A percentile compares a stretch with the other conserved stretches of the same genome.
Conservation (phyloP, 23 tunicate species). For the Halocynthia aurantium region DNA sequence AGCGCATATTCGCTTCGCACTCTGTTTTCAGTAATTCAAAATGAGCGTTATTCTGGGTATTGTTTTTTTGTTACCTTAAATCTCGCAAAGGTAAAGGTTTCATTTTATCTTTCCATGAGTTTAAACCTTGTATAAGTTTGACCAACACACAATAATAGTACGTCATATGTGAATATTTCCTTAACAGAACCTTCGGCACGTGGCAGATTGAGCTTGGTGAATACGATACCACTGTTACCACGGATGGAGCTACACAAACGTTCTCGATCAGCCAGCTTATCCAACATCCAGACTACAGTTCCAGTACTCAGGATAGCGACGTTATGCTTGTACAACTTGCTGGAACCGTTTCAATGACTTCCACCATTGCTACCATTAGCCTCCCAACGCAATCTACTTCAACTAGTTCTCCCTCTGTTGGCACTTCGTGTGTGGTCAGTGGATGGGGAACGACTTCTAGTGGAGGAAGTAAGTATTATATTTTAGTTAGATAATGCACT, state of each 20-base stretch:
- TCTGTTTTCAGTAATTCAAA: background rate
- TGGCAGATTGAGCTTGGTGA: constrained; percentile 48
- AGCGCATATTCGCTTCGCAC: background rate
- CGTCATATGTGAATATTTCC: too few species aligned
- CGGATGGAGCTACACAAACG: constrained; percentile 68
- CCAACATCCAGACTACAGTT: constrained; percentile 62
- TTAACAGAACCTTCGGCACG: background rate
- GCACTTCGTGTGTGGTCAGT: constrained; percentile 51
- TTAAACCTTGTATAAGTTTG: too few species aligned
- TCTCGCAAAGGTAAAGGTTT: too few species aligned
- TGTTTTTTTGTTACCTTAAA: too few species aligned
- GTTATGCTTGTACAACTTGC: constrained; percentile 59
- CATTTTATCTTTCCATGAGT: too few species aligned
- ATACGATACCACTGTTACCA: constrained; percentile 33
- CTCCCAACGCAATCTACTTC: constrained; percentile 37
- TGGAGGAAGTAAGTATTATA: constrained; percentile 42
- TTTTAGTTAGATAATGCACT: background rate
- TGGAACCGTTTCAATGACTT: constrained; percentile 19
- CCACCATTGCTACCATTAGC: constrained; percentile 27
- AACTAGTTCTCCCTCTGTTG: constrained; percentile 41
- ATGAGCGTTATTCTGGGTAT: background rate
- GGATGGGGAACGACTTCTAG: constrained; percentile 87
- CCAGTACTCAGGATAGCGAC: constrained; percentile 54
- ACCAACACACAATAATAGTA: too few species aligned
- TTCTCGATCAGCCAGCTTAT: constrained; percentile 40